A percentile compares a stretch with the other conserved stretches of the same genome.
Evolutionary conservation across 2,113 vertebrate genomes (phyloP).

Genomic region (Tenebrosternarchus preto): DNA sequence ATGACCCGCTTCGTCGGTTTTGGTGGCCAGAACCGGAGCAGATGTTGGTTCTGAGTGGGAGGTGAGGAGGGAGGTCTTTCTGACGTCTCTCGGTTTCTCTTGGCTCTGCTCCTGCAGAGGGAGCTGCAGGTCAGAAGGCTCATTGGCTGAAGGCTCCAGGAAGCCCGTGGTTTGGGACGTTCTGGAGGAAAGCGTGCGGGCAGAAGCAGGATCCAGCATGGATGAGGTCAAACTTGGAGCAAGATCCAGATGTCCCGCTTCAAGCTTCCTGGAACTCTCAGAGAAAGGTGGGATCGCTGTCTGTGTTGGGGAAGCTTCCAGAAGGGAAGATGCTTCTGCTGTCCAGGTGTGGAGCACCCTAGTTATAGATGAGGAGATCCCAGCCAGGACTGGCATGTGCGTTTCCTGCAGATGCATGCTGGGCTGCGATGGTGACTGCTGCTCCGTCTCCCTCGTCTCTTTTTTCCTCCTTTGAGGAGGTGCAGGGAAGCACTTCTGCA

Average conservation of each 20-base stretch:
- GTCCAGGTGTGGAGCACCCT: not conserved
- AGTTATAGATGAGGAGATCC: not conserved
- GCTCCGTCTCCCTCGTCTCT: slow-evolving; percentile 2
- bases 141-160: slow-evolving; percentile 60
- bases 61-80: slow-evolving; percentile 8
- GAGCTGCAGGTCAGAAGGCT: not conserved
- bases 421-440: slow-evolving; percentile 33
- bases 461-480: slow-evolving; percentile 64
- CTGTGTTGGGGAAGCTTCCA: not conserved
- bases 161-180: slow-evolving; percentile 67
- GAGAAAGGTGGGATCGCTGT: not conserved
- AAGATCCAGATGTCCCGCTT: slow-evolving; percentile 61
- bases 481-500: slow-evolving; percentile 76
- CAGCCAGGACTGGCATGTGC: not conserved
- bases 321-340: not conserved
- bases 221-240: slow-evolving; percentile 85
- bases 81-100: slow-evolving; percentile 29
- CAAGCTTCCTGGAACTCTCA: not conserved
- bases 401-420: not conserved
- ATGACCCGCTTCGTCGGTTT: slow-evolving; percentile 29
- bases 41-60: slow-evolving; percentile 25
- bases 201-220: slow-evolving; percentile 69
- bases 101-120: slow-evolving; percentile 5
- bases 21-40: slow-evolving; percentile 7
- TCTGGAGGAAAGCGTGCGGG: slow-evolving; percentile 70